These are phyloP conservation scores for Suncus etruscus DNA, from an alignment of 2,113 vertebrate genomes.

Conservation along the genomic window DNA sequence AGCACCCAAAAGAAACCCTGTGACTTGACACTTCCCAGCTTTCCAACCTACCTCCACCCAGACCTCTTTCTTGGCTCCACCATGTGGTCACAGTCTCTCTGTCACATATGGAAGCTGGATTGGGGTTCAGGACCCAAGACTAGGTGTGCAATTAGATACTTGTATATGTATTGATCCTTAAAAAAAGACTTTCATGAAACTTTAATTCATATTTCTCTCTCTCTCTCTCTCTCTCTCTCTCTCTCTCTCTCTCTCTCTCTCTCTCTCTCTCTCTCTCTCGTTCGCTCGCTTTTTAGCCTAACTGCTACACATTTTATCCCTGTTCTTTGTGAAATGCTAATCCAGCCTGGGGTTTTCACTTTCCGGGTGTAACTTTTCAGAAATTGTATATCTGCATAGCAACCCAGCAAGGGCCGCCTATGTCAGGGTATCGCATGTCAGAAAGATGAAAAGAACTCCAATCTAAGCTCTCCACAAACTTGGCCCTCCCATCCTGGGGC, in stretches of 20 bases:
- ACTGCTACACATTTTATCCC: constrained; percentile 89
- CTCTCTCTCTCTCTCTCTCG: background rate
- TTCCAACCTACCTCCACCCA: background rate
- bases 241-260: background rate
- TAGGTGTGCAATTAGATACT: constrained; percentile 83
- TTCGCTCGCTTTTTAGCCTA: constrained; percentile 87
- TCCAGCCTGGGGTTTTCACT: constrained; percentile 89
- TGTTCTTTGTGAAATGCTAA: constrained; percentile 89
- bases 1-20: background rate
- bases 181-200: constrained; percentile 86
- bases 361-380: constrained; percentile 92
- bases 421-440: constrained; percentile 88
- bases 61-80: constrained; percentile 25
- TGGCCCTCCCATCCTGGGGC: constrained; percentile 80
- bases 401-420: constrained; percentile 88
- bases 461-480: constrained; percentile 86
- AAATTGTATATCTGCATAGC: constrained; percentile 92
- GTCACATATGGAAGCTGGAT: constrained; percentile 79
- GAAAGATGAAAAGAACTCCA: constrained; percentile 89
- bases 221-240: too few species aligned
- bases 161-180: constrained; percentile 86
- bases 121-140: constrained; percentile 73
- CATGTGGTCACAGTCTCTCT: constrained; percentile 65
- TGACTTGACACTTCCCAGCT: background rate
- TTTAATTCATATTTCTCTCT: constrained; percentile 84